These are phyloP conservation scores for Rhyacophila brunnea DNA, from an alignment of 1,140 invertebrate species.

Conservation along the genomic window DNA sequence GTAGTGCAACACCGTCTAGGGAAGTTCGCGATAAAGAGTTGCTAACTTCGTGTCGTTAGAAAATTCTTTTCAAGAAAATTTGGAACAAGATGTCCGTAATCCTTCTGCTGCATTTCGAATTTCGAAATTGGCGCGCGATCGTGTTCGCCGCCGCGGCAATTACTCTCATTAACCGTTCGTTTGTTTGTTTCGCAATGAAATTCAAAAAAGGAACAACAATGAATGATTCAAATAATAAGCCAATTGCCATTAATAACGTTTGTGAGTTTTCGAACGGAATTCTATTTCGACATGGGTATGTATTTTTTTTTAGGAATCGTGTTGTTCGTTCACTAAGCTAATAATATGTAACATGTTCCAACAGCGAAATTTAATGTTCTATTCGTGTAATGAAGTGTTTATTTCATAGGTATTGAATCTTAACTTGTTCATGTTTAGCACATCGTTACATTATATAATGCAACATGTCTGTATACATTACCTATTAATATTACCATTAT, in stretches of 20 bases:
- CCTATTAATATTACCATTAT: too few relatives aligned
- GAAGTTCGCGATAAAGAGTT: neutral
- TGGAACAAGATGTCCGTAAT: slow-evolving; percentile 14
- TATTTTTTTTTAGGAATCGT: neutral
- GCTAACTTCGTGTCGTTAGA: slow-evolving; percentile 14
- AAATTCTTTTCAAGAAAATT: slow-evolving; percentile 14
- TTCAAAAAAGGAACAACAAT: slow-evolving; percentile 10
- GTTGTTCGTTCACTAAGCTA: too few relatives aligned
- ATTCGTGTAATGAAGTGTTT: neutral
- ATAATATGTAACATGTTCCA: too few relatives aligned
- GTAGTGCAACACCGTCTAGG: too few relatives aligned
- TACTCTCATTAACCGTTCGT: slow-evolving; percentile 5
- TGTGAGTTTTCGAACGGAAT: slow-evolving; percentile 1
- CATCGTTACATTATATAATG: neutral
- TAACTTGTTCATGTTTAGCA: neutral
- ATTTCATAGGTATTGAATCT: neutral
- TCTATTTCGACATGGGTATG: neutral
- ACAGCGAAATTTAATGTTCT: too few relatives aligned
- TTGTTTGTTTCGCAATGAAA: too few relatives aligned
- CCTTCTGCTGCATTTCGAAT: slow-evolving; percentile 2
- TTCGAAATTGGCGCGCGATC: slow-evolving; percentile 18
- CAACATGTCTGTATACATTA: too few relatives aligned
- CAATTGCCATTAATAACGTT: slow-evolving; percentile 16
- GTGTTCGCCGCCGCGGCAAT: slow-evolving; percentile 9
- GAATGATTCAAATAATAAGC: slow-evolving; percentile 1